Conservation (phyloP, 2,888 invertebrate genomes). For the Polymixis lichenea region DNA sequence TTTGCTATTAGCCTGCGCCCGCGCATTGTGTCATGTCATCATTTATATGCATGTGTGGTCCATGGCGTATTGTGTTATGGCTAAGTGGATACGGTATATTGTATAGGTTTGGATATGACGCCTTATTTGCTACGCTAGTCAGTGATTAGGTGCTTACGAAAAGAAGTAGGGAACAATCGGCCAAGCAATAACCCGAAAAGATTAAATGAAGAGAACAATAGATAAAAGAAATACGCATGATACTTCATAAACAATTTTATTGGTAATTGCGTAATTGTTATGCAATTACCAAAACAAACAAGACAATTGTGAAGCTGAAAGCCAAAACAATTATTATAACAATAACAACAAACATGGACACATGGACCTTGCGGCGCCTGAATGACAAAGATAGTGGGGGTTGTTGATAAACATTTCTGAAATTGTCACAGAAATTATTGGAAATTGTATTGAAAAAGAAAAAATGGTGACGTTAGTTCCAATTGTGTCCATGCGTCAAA, state of each 20-base stretch:
- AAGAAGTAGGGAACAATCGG: neutral
- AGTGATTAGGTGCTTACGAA: neutral
- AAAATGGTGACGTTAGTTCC: too few relatives aligned
- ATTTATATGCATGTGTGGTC: constrained; percentile 48
- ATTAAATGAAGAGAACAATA: too few relatives aligned
- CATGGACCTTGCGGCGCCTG: neutral
- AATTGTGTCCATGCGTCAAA: neutral
- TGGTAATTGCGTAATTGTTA: neutral
- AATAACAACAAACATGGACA: neutral
- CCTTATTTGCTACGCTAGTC: constrained; percentile 21
- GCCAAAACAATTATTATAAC: neutral
- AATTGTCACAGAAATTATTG: neutral
- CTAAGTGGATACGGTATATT: constrained; percentile 45
- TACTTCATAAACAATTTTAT: neutral
- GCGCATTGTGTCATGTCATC: constrained; percentile 66
- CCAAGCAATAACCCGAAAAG: neutral
- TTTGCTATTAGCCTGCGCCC: constrained; percentile 72
- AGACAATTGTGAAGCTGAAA: neutral
- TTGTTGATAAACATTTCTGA: neutral
- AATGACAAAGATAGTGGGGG: neutral
- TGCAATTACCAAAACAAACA: neutral
- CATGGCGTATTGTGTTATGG: constrained; percentile 46
- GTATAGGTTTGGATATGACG: constrained; percentile 26
- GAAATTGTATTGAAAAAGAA: neutral
- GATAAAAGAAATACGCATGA: neutral